Percentiles rank a stretch among this genome's conserved stretches.
These are phyloP conservation scores for Timandra comae DNA, from an alignment of 2,888 invertebrate species.

Conservation along the genomic window DNA sequence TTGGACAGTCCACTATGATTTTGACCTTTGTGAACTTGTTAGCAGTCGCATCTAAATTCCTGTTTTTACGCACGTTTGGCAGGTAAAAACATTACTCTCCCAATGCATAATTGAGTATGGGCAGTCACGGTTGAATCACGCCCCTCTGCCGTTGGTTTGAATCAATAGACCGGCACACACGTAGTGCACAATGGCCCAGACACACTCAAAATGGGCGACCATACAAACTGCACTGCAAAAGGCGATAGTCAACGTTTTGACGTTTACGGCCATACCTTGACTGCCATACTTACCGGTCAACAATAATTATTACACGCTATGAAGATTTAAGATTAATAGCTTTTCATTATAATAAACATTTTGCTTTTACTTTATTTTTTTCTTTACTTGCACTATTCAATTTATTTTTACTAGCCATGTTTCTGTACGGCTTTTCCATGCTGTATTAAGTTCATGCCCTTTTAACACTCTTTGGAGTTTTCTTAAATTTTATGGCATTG, in stretches of 20 bases:
- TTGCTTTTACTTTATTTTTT: too few relatives aligned
- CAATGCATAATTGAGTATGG: slow-evolving; percentile 27
- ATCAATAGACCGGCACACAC: slow-evolving; percentile 56
- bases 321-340: too few relatives aligned
- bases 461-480: too few relatives aligned
- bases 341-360: too few relatives aligned
- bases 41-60: not conserved
- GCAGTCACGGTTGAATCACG: slow-evolving; percentile 53
- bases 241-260: slow-evolving; percentile 3
- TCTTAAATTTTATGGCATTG: too few relatives aligned
- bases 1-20: too few relatives aligned
- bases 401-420: too few relatives aligned
- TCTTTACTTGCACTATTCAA: too few relatives aligned
- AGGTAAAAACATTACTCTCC: slow-evolving; percentile 3
- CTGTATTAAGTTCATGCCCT: too few relatives aligned
- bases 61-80: slow-evolving; percentile 3
- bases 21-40: too few relatives aligned
- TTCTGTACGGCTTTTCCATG: too few relatives aligned
- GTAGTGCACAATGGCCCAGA: slow-evolving; percentile 38
- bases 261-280: slow-evolving; percentile 3
- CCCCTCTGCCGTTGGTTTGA: slow-evolving; percentile 54
- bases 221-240: slow-evolving; percentile 23
- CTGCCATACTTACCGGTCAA: not conserved
- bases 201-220: slow-evolving; percentile 27
- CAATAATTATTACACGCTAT: slow-evolving; percentile 3